Evolutionary conservation across 2,888 invertebrate genomes (phyloP), one percentile per base, ranked within the genome.

Genomic region (Hirtodrosophila duncani): DNA sequence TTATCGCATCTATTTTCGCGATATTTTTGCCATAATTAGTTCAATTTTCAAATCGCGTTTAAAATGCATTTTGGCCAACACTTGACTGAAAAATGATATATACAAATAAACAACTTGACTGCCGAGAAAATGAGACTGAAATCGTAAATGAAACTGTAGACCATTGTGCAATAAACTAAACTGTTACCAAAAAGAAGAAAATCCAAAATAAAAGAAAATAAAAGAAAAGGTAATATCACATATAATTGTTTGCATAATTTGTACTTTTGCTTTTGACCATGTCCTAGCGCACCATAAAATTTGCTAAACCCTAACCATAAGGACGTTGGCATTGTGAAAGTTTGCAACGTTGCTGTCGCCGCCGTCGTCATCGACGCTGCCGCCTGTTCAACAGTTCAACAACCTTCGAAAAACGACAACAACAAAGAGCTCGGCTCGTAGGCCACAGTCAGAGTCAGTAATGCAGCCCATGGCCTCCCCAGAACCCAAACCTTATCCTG

Each of bases 11-110:
- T 84, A 83, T 65, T 84, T 84, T 82, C 85, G 85, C 81, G 83
- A 85, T 79, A 79, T 81, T 51, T 85, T 84, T 78, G 84, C 82
- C 58, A 81, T 77, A 62, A 85, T 85, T 67, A 84, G 84, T 67
- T 84, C n/a, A n/a, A n/a, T 85, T 69, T 85, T 85, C 68, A 85
- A 85, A 68, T 85, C 85, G 75, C 85, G 85, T 74, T 85, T 85
- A 81, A 85, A 85, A 78, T 64, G 74, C 58, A 52, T 51, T 46
- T 51, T 67, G 62, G 69, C 71, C 67, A 68, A 71, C 30, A 78
- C 75, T 71, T 77, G 79, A 75, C 50, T 21, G 50, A 43, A 41
- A 31, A 31, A 8, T 5, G 39, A 48, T n/a, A n/a, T n/a, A n/a
- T n/a, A n/a, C n/a, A n/a, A n/a, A n/a, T n/a, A n/a, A n/a, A n/a